Evolutionary conservation across 2,797 vertebrate genomes (phyloP).

Genomic region (Sebastes paucispinis): DNA sequence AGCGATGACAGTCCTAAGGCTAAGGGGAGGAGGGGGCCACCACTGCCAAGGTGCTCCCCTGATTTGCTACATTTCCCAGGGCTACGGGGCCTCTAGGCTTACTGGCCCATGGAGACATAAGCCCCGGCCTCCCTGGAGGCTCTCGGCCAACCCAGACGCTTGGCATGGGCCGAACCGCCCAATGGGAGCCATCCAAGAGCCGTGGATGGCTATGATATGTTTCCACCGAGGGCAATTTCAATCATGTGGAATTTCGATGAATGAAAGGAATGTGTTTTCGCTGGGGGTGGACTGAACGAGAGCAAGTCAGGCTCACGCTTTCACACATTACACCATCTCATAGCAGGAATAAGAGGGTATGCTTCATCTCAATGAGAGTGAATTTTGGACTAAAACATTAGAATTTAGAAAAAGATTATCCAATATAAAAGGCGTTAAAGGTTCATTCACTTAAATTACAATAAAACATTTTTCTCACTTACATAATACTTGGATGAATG

Average conservation of each 20-base stretch:
- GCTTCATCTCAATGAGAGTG: not conserved
- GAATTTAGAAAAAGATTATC: not conserved
- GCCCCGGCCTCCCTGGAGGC: conserved; percentile 79
- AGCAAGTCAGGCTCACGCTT: conserved; percentile 48
- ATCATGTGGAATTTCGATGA: conserved; percentile 80
- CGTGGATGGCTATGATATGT: conserved; percentile 83
- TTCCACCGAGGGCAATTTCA: conserved; percentile 82
- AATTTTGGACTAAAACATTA: not conserved
- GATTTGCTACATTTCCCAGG: conserved; percentile 81
- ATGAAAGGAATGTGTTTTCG: conserved; percentile 79
- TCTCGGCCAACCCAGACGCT: conserved; percentile 80
- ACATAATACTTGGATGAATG: not conserved
- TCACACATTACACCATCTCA: conserved; percentile 33
- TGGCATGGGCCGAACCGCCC: conserved; percentile 76
- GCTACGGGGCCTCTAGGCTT: conserved; percentile 79
- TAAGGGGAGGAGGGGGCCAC: conserved; percentile 52
- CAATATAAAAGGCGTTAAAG: not conserved
- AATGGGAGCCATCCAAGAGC: conserved; percentile 78
- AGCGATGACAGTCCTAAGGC: conserved; percentile 82
- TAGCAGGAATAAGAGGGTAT: not conserved
- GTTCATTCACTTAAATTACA: not conserved
- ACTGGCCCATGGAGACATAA: conserved; percentile 85
- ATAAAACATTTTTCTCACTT: not conserved
- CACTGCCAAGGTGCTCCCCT: conserved; percentile 80
- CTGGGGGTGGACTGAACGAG: conserved; percentile 68